These are phyloP conservation scores for Plestiodon gilberti DNA, from an alignment of 2,113 vertebrate species.

Conservation along the genomic window DNA sequence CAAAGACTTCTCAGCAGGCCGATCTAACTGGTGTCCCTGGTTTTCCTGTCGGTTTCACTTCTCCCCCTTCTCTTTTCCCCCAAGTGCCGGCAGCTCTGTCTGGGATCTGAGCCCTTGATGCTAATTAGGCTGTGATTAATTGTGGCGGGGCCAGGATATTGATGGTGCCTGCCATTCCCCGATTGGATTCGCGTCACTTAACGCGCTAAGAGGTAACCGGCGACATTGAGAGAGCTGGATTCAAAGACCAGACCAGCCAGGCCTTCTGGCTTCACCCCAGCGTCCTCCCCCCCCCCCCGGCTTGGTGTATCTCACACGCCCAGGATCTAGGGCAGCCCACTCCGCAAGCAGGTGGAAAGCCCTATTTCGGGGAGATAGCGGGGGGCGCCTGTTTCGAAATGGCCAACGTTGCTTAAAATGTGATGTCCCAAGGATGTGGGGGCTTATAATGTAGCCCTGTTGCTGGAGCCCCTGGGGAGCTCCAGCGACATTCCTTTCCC, in stretches of 20 bases:
- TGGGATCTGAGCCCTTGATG: constrained; percentile 22
- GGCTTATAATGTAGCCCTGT: too few relatives aligned
- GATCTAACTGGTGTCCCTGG: neutral
- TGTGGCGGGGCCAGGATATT: fast-evolving
- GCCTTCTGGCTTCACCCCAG: neutral
- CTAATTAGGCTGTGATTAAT: constrained; percentile 22
- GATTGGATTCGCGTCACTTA: neutral
- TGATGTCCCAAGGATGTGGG: too few relatives aligned
- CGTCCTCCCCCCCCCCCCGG: too few relatives aligned
- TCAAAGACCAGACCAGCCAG: neutral
- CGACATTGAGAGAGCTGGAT: neutral
- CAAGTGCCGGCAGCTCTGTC: neutral
- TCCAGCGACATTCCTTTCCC: too few relatives aligned
- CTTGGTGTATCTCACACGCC: too few relatives aligned
- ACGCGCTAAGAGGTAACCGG: neutral
- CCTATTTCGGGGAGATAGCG: too few relatives aligned
- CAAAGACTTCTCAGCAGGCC: too few relatives aligned
- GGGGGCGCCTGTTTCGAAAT: too few relatives aligned
- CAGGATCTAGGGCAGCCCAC: too few relatives aligned
- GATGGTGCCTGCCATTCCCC: constrained; percentile 21
- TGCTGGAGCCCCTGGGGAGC: too few relatives aligned
- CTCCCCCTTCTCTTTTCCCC: neutral
- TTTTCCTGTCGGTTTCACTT: neutral
- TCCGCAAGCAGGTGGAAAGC: neutral
- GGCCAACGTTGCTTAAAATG: too few relatives aligned